Evolutionary conservation across 2,113 vertebrate species (phyloP), one percentile per base, ranked within the genome.

Genomic region (Ammodytes marinus): DNA sequence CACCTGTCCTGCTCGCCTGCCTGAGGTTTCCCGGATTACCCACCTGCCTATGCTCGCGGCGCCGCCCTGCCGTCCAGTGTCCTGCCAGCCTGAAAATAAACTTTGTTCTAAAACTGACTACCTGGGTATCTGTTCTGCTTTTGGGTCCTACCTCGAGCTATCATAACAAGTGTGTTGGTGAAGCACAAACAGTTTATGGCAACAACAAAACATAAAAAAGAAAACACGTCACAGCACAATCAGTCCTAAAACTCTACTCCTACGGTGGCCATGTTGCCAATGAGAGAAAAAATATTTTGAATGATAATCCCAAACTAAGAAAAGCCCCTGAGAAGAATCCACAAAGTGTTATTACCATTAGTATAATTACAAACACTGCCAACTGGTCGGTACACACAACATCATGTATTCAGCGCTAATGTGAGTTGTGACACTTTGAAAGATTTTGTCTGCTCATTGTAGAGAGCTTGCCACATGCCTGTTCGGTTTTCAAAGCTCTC

Each of bases 341-440:
- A 52, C 40, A 55, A 7, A 75, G 54, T 17, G 55, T 65, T 59
- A 59, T 65, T 35, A 6, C 57, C 49, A 73, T 80, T 80, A 59
- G 50, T 50, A 8, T 77, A 46, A 87, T 75, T 72, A 37, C 45
- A 82, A 79, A 82, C 19, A 39, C 46, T 69, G 54, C 67, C 49
- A 83, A 66, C 74, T 14, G 39, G 37, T 65, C 53, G 27, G 1
- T 27, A 2, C 42, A 14, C 42, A n/a, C 15, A 40, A 8, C 40
- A 15, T 76, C 2, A 57, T 75, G 54, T 77, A 74, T 75, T 81
- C 70, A 57, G 61, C 43, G 58, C 79, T 78, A 72, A 92, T 76
- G 68, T 10, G 63, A 68, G 66, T 74, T 81, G 80, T 71, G 73
- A 73, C 84, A 65, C 69, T 83, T 45, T 70, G 57, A 89, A 19